Conservation (phyloP, 2,888 invertebrate species). For the Eilema griseolum region DNA sequence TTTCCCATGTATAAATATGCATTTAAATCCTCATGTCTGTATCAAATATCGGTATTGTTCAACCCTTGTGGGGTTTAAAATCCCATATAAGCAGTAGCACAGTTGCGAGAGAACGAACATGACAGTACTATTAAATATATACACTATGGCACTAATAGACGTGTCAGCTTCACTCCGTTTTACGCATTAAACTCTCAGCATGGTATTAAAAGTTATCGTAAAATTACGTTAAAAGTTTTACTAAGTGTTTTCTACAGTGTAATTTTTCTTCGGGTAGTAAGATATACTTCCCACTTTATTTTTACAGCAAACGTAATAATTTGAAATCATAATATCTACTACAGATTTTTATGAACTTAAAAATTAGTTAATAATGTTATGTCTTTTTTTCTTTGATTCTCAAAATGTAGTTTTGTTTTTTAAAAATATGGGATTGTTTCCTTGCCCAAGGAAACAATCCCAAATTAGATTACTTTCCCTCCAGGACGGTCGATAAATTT, state of each 20-base stretch:
- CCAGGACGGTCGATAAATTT: too few relatives aligned
- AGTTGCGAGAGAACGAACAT: not conserved
- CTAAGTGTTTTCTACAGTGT: not conserved
- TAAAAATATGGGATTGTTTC: too few relatives aligned
- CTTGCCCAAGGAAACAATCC: too few relatives aligned
- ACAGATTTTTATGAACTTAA: not conserved
- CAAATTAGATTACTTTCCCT: too few relatives aligned
- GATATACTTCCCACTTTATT: not conserved
- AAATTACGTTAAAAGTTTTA: conserved; percentile 13
- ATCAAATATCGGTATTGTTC: too few relatives aligned
- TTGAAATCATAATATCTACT: not conserved
- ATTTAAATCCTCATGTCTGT: too few relatives aligned
- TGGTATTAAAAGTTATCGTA: conserved; percentile 11
- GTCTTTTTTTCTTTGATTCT: too few relatives aligned
- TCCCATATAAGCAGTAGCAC: too few relatives aligned
- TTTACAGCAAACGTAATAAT: not conserved
- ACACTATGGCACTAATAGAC: conserved; percentile 2
- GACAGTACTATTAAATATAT: not conserved
- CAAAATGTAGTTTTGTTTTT: too few relatives aligned
- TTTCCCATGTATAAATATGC: too few relatives aligned
- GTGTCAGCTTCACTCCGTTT: not conserved
- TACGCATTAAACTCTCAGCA: conserved; percentile 7
- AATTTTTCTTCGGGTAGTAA: conserved; percentile 2
- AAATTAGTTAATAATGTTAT: too few relatives aligned
- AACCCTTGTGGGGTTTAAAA: too few relatives aligned